Evolutionary conservation across 2,113 vertebrate species (phyloP).

Genomic region (Litocranius walleri): DNA sequence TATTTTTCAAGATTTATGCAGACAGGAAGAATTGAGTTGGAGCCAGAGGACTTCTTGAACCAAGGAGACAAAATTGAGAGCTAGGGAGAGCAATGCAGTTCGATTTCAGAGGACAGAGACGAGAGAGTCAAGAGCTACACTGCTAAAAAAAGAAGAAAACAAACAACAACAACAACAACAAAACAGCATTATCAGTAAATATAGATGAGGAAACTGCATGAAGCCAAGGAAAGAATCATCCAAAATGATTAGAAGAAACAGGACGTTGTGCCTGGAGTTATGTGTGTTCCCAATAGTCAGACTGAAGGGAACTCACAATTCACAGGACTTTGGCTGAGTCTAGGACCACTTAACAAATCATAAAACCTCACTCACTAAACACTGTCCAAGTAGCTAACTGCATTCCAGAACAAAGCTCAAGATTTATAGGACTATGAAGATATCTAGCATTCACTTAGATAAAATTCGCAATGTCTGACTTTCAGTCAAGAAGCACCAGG

Average conservation of each 20-base stretch:
- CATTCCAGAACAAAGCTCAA: background rate
- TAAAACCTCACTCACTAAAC: background rate
- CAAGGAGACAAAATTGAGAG: background rate
- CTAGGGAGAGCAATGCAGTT: background rate
- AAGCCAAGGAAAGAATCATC: background rate
- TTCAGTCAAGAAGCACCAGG: background rate
- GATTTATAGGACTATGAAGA: background rate
- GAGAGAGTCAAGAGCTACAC: fast-evolving
- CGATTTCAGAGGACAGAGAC: background rate
- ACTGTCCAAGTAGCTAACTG: background rate
- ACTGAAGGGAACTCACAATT: background rate
- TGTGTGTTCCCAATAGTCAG: background rate
- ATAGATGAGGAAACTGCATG: background rate
- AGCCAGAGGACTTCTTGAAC: background rate
- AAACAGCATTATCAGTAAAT: background rate
- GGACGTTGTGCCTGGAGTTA: background rate
- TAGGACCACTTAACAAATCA: background rate
- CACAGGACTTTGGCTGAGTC: background rate
- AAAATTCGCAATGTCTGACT: background rate
- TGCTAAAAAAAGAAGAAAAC: background rate
- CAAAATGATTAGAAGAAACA: background rate
- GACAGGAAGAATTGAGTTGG: background rate
- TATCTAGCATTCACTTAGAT: background rate
- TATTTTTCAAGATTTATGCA: background rate
- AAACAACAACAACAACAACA: background rate